Base-by-base conservation (phyloP, 2,113 vertebrate species). In the Marmota flaviventris region DNA sequence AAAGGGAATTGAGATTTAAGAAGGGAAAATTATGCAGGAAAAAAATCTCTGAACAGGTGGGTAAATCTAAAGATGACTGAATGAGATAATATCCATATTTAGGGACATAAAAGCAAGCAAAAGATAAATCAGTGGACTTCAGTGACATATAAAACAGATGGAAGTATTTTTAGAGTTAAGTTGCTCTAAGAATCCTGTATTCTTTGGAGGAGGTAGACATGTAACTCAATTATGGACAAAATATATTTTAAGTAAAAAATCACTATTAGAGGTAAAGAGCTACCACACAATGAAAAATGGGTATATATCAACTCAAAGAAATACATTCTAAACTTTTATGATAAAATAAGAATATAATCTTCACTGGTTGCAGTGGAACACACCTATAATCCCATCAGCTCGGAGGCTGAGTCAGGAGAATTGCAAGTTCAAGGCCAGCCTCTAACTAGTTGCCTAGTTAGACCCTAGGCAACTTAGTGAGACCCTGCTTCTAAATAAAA, bases 1-100 rank as follows among this genome's bases (percentile, higher is more conserved):
- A 83, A 78, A 87, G 61, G 56, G 32, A 91, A 83, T 91, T 51
- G 48, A 91, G 25, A 82, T 51, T 87, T 91, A 91, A 91, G 69
- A 76, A 91, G 58, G 37, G 39, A 67, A 76, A 69, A 81, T 73
- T 69, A 86, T 34, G 39, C 61, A 25, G 22, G 18, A 51, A 58
- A 73, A 94, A 53, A 58, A 34, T 85, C 48, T n/a, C 42, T 65
- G 88, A 81, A 76, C 16, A 39, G 11, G 16, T 79, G 4, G 48
- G 12, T 93, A 78, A n/a, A 93, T 29, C 70, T n/a, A 78, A 93
- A 83, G 67, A 51, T 24, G 17, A 61, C 8, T 78, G 22, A 51
- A 76, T 77, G 72, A 73, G 70, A 84, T 27, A 69, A 87, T 67
- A 27, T 58, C 6, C 10, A 84, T 37, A 88, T 77, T 94, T 84